Conservation (phyloP, 1,140 invertebrate species). For the Cepaea nemoralis region DNA sequence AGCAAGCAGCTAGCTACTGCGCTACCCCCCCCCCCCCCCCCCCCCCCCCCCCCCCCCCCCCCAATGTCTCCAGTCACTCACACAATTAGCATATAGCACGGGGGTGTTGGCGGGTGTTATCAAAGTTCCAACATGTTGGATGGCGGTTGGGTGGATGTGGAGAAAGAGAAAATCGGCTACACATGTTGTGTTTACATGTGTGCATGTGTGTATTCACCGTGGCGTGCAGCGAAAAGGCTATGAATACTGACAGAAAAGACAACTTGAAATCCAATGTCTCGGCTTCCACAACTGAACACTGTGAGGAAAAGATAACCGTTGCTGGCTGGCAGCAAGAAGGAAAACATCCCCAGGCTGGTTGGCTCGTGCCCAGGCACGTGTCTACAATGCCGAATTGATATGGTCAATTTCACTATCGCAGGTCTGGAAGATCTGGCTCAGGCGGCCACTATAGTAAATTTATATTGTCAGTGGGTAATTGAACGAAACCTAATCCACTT, state of each 20-base stretch:
- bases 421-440: not conserved
- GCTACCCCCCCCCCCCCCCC: too few relatives aligned
- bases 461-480: constrained; percentile 11
- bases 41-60: too few relatives aligned
- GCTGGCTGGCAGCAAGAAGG: not conserved
- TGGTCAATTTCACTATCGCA: constrained; percentile 8
- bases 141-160: not conserved
- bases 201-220: not conserved
- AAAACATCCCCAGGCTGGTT: not conserved
- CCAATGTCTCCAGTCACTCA: too few relatives aligned
- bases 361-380: not conserved
- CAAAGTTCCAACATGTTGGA: not conserved
- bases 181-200: not conserved
- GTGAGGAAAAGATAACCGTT: not conserved
- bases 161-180: too few relatives aligned
- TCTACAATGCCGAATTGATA: constrained; percentile 1
- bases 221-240: too few relatives aligned
- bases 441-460: constrained; percentile 8
- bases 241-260: not conserved
- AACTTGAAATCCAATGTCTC: not conserved
- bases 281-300: not conserved
- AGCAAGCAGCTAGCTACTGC: too few relatives aligned
- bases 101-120: too few relatives aligned
- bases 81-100: too few relatives aligned
- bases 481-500: not conserved